Evolutionary conservation across 2,113 vertebrate species (phyloP), one percentile per base, ranked within the genome.

Genomic region (Indri indri): DNA sequence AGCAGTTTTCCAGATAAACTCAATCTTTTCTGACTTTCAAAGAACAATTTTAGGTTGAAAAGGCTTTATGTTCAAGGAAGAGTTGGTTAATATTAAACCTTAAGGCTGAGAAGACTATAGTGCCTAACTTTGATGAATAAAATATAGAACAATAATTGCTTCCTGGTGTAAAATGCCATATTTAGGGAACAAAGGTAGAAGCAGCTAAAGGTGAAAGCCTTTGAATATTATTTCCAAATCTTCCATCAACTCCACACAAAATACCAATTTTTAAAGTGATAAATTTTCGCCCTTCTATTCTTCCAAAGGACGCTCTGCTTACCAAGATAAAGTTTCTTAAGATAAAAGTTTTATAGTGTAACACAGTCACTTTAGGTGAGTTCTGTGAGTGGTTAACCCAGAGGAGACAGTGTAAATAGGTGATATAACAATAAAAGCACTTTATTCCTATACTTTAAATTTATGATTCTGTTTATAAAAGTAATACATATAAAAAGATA

Each of bases 31-130:
- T 76, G 42, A 92, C 42, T 94, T 84, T 65, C 57, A 74, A 92
- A 96, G 87, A 94, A 95, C 20, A 95, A 90, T 80, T 94, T 96
- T 86, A 94, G 79, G 57, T 88, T 93, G 32, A 93, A 96, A 93
- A 17, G 47, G 30, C 57, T 91, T 40, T 91, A 37, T n/a, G n/a
- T 89, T 93, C 87, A 76, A 92, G 85, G n/a, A 52, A 91, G 34
- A 82, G 54, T 68, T 54, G 68, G 54, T 81, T 87, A 71, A 79
- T 93, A 81, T 93, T 88, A 97, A 84, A 71, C 8, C 66, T 89
- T 50, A 82, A 40, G 30, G 32, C 47, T 34, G 8, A 94, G 10
- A 42, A 87, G 47, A 92, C 47, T 79, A 68, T 4, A 77, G 13
- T 82, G 25, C 42, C 54, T 87, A 80, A 90, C 12, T 20, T 30